A percentile compares a stretch with the other conserved stretches of the same genome.
These are phyloP conservation scores for Sturnus vulgaris DNA, from an alignment of 2,113 vertebrate genomes.

Conservation along the genomic window DNA sequence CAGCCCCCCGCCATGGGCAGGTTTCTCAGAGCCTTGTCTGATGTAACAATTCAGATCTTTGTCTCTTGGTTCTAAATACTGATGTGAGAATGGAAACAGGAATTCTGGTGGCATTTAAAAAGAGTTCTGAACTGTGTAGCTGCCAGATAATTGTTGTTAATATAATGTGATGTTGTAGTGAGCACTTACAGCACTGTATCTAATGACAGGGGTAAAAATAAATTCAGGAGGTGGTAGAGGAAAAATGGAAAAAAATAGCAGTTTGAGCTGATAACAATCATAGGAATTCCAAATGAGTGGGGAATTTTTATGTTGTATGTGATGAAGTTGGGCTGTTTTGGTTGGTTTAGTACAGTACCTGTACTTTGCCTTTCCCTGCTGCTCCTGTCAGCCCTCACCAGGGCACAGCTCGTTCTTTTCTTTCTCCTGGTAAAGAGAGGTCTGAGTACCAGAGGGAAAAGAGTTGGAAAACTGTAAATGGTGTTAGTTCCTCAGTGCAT, in stretches of 20 bases:
- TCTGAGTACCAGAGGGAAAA: background rate
- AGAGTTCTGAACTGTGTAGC: background rate
- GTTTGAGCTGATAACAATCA: background rate
- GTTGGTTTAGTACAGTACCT: background rate
- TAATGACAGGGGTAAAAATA: background rate
- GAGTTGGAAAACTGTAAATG: background rate
- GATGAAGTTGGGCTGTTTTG: background rate
- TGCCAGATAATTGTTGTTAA: background rate
- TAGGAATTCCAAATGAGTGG: background rate
- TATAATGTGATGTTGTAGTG: background rate
- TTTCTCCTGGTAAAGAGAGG: background rate
- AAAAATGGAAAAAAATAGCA: background rate
- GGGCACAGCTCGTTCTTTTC: background rate
- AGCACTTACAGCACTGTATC: background rate
- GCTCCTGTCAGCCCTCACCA: background rate
- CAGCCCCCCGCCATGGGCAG: background rate
- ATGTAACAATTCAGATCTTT: background rate
- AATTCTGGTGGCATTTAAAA: background rate
- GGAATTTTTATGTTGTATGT: background rate
- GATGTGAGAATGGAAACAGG: background rate
- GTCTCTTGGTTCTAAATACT: background rate
- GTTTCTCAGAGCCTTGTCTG: background rate
- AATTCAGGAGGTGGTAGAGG: background rate
- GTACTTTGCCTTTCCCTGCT: background rate
- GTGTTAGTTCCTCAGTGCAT: background rate